Conservation (phyloP, 2,113 vertebrate species). For the Trogon melanurus region DNA sequence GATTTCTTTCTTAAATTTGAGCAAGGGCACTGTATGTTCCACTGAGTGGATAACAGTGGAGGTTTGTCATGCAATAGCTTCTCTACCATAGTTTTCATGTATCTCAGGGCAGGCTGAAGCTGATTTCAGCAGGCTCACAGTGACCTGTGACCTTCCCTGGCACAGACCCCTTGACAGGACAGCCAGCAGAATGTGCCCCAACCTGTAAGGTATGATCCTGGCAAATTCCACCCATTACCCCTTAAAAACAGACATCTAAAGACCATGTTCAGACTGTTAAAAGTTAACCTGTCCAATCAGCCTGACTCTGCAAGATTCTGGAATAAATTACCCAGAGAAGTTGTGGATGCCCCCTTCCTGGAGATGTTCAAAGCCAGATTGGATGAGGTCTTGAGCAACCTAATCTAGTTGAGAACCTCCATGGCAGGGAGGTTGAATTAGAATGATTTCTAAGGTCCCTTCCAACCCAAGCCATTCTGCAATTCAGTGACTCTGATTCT, state of each 20-base stretch:
- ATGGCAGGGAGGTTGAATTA: no score
- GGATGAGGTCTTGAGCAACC: no score
- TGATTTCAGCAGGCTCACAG: not conserved
- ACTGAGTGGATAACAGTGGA: not conserved
- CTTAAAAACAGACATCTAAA: not conserved
- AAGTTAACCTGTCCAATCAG: not conserved
- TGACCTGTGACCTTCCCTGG: not conserved
- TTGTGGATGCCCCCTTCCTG: no score
- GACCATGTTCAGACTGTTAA: not conserved
- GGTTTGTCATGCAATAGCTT: not conserved
- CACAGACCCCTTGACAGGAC: not conserved
- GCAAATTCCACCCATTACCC: fast-evolving
- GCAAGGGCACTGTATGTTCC: not conserved
- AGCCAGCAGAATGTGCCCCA: not conserved
- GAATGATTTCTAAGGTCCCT: no score
- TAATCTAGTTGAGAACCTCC: no score
- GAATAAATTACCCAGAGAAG: no score
- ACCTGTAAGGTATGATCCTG: not conserved
- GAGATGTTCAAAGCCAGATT: no score
- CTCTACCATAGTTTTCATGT: not conserved
- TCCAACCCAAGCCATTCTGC: no score
- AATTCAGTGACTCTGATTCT: no score
- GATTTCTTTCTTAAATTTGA: not conserved
- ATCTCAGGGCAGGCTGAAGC: not conserved
- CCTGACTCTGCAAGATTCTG: not conserved